Base-by-base conservation (phyloP, 2,113 vertebrate species). In the rabbit (Oryctolagus cuniculus) region DNA sequence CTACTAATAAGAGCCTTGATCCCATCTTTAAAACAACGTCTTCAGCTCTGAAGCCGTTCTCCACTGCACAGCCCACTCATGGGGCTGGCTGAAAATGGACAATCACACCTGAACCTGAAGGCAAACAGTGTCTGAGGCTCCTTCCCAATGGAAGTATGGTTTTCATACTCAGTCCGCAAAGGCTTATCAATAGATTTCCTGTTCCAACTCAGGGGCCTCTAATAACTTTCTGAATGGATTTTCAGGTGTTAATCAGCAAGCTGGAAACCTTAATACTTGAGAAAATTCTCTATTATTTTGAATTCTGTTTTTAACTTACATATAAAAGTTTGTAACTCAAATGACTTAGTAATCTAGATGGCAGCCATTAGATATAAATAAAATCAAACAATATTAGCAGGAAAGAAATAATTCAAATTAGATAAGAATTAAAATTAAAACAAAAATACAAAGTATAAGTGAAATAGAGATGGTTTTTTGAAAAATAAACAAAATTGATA, bases 291-390 rank as follows among this genome's bases (percentile, higher is more conserved):
- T 80, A 29, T n/a, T n/a, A 34, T 31, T 84, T 90, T 82, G 63
- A 44, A 36, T 67, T 93, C 44, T 78, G 15, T 44, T 78, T 90
- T 95, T 83, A 93, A 88, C 25, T 92, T 77, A 85, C 12, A 80
- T 27, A 80, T 12, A 77, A 81, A 92, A 67, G 27, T 24, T 84
- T 5, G 36, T 64, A 69, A 92, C 70, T 87, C 51, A 63, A 77
- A 93, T 88, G 13, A 82, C 38, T n/a, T 87, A 12, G 5, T n/a
- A 24, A 64, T 75, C n/a, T 2, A 90, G 17, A 44, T 95, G 58
- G 19, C 27, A 96, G 66, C 63, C 10, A 81, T 63, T 74, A 87
- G 38, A 87, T 58, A 38, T 10, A 74, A 81, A 80, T 27, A 89
- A 77, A 89, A 44, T 44, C 44, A 44, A 44, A 44, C 44, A 44